Evolutionary conservation across 2,888 invertebrate species (phyloP), one percentile per base, ranked within the genome.

Genomic region (Smittia sp.): DNA sequence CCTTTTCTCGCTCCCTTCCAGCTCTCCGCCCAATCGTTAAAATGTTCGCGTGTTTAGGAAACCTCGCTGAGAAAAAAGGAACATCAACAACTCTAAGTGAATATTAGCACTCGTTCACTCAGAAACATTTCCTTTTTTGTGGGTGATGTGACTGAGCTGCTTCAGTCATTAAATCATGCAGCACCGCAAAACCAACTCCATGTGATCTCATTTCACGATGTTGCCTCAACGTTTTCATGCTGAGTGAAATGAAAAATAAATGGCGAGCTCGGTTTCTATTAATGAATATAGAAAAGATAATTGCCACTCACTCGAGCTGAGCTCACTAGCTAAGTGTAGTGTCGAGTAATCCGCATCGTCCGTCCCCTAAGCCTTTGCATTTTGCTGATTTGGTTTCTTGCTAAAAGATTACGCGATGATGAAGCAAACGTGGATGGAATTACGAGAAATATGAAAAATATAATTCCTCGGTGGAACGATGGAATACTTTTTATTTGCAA

Each of bases 261-360:
- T 58, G 18, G n/a, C 52, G 9, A 58, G 58, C 18, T 58, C 18
- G 58, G 22, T 11, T n/a, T 58, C 18, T 58, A 18, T n/a, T 58
- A 46, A 46, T 58, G 58, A 20, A 58, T 20, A 58, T 18, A 22
- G 20, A 58, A 58, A 58, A 58, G 58, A 58, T 58, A 58, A 58
- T 58, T 58, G 22, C 18, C 58, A 22, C 22, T n/a, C 11, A 46
- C 46, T 38, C 38, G 11, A 46, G 11, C 46, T 38, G 7, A 46
- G n/a, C 46, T 13, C 46, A 11, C 46, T 11, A 46, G 46, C 46
- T 46, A 46, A 46, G 46, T 46, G 46, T n/a, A 46, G n/a, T n/a
- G 2, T 2, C 11, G 15, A 46, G n/a, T 46, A 46, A 46, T 46
- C 15, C 2, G n/a, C 6, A 11, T 38, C 11, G 38, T 6, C 6